Evolutionary conservation across 2,113 vertebrate species (phyloP), one percentile per base, ranked within the genome.

Genomic region (Equus przewalskii): DNA sequence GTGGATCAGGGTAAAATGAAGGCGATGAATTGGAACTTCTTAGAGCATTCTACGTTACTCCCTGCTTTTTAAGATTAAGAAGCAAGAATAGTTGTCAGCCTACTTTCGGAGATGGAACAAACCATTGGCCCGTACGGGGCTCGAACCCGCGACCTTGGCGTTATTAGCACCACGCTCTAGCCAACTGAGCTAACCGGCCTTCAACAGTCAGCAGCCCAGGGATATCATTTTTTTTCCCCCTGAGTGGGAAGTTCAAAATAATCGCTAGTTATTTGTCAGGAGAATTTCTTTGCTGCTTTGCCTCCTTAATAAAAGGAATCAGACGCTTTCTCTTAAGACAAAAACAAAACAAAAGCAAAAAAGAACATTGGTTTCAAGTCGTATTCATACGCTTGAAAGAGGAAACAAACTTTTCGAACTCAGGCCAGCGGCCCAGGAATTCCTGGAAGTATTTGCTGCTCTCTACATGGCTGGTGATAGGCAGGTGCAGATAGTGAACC

Each of bases 51-150:
- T 41, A 41, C 36, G 36, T 41, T 41, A 41, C 36, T 41, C 36
- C 36, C 36, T 41, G 36, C 36, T 41, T 41, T 41, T 41, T 41
- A 41, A 41, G 36, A 41, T 41, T 3, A 41, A 41, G 49, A 85
- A 9, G 16, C 1, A 0, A 30, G 0, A 19, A 18, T 4, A 10
- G 5, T 0, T 1, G 4, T 0, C 33, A 3, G n/a, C 26, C 0
- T 26, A 2, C 8, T 3, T 6, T 8, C 9, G 3, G 2, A 1
- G 15, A 6, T 12, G 36, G 2, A 19, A 5, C 49, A 2, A 0
- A 41, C 36, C 36, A 41, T 41, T 93, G 64, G 67, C 58, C 81
- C 13, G 7, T 60, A 46, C 14, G 26, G 81, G 36, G 3, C 36
- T 41, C 36, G 36, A 41, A 41, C 36, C 36, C 36, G 36, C 36